Evolutionary conservation across 2,888 invertebrate species (phyloP), one percentile per base, ranked within the genome.

Genomic region (Drosophila suboccidentalis): DNA sequence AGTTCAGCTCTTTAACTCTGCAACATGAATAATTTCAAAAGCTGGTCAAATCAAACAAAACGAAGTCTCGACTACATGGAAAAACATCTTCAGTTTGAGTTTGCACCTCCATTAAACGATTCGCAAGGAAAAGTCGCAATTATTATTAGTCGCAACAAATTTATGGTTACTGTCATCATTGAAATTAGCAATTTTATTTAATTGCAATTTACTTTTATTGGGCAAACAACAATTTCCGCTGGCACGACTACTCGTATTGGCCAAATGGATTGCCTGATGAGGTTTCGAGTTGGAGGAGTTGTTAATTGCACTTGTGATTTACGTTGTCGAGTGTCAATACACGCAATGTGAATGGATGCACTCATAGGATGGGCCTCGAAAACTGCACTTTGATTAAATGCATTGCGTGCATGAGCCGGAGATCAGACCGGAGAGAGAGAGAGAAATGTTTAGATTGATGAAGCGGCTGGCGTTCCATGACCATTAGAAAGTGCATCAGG

Each of bases 141-240:
- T 44, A 29, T 54, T 57, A 72, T 54, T 58, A 62, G 53, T 61
- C 58, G 51, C 55, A 46, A 46, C 47, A 50, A 63, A 89, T 89
- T 87, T 87, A 84, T 84, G 71, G 82, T 63, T 36, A 53, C 81
- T 89, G 89, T 90, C 90, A 83, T 80, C 87, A 83, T 78, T 87
- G 88, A 77, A 90, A 87, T 87, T 83, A 89, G 74, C 82, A 88
- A 87, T 87, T 82, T 78, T 82, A 85, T 82, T 87, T 87, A 84
- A 87, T 87, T 90, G 87, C 89, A 87, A 89, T 87, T 87, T 90
- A 87, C 80, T 90, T 90, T 87, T 87, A 90, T 87, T 90, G 82
- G 61, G 64, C 89, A 82, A 82, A 90, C 83, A 83, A 80, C 89
- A 82, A 90, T 87, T 89, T 87, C 82, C 79, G 90, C 65, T 66